phyloP scores from a whole-genome alignment of 2,888 invertebrate species.

The Lysandra bellargus region DNA sequence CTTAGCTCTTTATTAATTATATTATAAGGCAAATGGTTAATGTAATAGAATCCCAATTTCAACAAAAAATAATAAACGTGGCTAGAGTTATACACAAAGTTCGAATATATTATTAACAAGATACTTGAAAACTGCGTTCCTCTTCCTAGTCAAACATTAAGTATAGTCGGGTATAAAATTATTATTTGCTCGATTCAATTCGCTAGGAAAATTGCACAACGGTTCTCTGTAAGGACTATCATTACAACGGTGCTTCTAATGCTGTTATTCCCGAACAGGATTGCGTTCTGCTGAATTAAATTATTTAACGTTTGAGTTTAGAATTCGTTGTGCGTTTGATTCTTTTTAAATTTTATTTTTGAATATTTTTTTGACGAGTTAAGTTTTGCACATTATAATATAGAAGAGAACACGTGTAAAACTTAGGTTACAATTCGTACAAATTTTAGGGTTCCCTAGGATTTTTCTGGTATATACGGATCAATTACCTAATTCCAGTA shows the following conservation, averaged over 20 bases:
- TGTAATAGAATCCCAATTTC: neutral
- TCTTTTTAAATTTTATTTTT: neutral
- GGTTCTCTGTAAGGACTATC: conserved; percentile 64
- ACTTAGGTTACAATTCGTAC: too few species aligned
- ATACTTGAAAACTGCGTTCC: neutral
- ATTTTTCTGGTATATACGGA: too few species aligned
- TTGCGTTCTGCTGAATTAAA: conserved; percentile 44
- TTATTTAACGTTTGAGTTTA: neutral
- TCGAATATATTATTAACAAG: neutral
- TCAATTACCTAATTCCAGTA: too few species aligned
- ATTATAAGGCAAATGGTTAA: neutral
- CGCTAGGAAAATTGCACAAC: conserved; percentile 50
- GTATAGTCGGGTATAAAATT: conserved; percentile 56
- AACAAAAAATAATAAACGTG: neutral
- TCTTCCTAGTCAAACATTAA: conserved; percentile 36
- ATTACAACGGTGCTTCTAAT: conserved; percentile 72
- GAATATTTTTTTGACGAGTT: neutral
- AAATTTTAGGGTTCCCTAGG: too few species aligned
- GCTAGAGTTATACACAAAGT: neutral
- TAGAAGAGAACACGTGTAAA: too few species aligned
- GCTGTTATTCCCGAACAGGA: conserved; percentile 55
- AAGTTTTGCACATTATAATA: too few species aligned
- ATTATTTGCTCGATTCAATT: conserved; percentile 66
- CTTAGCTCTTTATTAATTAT: neutral
- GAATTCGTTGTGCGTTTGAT: neutral